These are phyloP conservation scores for Salvelinus alpinus DNA, from an alignment of 2,113 vertebrate genomes.

Conservation along the genomic window DNA sequence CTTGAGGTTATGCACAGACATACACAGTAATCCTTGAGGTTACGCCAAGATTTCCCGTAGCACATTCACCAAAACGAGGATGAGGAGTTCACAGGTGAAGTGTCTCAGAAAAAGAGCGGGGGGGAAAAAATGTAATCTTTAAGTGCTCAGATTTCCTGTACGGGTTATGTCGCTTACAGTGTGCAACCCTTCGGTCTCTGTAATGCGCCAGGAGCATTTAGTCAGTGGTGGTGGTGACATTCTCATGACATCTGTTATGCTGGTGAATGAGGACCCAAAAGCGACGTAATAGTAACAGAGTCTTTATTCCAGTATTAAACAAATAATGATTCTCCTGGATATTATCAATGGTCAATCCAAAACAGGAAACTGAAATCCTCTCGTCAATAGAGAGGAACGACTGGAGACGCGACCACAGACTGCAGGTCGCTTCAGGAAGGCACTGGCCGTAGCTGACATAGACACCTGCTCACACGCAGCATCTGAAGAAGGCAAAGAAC, in stretches of 20 bases:
- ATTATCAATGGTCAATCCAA: too few relatives aligned
- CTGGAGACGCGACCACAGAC: too few relatives aligned
- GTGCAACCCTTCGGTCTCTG: neutral
- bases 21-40: conserved; percentile 50
- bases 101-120: conserved; percentile 40
- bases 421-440: too few relatives aligned
- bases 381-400: too few relatives aligned
- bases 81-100: conserved; percentile 59
- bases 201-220: neutral
- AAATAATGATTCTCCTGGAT: too few relatives aligned
- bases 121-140: conserved; percentile 41
- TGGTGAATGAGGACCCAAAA: too few relatives aligned
- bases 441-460: too few relatives aligned
- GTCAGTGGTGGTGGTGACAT: conserved; percentile 16
- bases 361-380: too few relatives aligned
- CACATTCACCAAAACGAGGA: conserved; percentile 51
- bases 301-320: too few relatives aligned
- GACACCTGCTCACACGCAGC: too few relatives aligned
- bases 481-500: too few relatives aligned
- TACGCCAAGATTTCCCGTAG: conserved; percentile 59
- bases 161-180: conserved; percentile 13
- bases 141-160: conserved; percentile 59
- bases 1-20: conserved; percentile 19
- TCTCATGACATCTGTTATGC: conserved; percentile 47
- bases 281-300: too few relatives aligned